Conservation (phyloP, 2,888 invertebrate species). For the Ochropleura leucogaster region DNA sequence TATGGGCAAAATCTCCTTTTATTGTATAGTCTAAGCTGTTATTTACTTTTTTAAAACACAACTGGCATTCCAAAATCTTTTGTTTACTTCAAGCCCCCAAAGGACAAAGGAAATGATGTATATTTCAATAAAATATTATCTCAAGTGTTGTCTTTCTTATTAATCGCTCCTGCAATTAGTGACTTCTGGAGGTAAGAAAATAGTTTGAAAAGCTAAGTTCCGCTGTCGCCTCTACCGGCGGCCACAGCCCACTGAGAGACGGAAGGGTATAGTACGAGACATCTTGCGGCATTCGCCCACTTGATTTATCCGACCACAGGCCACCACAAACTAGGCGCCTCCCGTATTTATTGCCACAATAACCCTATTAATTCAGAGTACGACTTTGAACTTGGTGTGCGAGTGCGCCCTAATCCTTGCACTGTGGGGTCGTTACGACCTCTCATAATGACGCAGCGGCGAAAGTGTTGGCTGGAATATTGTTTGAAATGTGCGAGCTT, state of each 20-base stretch:
- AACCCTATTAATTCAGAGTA: conserved; percentile 88
- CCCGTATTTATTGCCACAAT: conserved; percentile 89
- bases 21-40: neutral
- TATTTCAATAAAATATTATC: neutral
- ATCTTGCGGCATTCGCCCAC: conserved; percentile 83
- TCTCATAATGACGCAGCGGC: conserved; percentile 67
- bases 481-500: conserved; percentile 67
- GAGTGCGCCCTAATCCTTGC: conserved; percentile 74
- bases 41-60: neutral
- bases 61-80: neutral
- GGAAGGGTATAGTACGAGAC: conserved; percentile 75
- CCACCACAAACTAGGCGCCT: conserved; percentile 86
- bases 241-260: conserved; percentile 56
- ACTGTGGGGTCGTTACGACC: conserved; percentile 71
- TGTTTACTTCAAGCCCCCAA: neutral
- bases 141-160: neutral
- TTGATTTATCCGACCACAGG: conserved; percentile 88
- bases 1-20: too few relatives aligned
- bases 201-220: neutral
- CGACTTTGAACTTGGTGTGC: conserved; percentile 82
- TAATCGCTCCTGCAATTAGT: neutral
- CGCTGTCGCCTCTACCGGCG: conserved; percentile 27
- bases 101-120: neutral
- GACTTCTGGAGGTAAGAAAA: neutral
- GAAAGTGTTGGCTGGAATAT: conserved; percentile 71